These are phyloP conservation scores for Limnephilus marmoratus DNA, from an alignment of 2,888 invertebrate species.

Conservation along the genomic window DNA sequence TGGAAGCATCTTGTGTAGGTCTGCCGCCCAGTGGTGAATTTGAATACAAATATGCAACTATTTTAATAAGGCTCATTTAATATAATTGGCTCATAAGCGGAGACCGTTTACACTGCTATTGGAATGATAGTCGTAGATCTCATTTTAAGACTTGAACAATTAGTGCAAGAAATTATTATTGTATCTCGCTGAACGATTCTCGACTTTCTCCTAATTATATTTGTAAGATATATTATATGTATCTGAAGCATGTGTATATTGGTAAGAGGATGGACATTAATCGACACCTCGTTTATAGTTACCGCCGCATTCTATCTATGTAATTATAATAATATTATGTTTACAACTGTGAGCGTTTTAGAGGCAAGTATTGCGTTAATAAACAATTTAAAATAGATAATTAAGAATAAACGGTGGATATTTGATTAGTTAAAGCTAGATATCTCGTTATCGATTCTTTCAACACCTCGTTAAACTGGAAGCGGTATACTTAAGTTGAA, in stretches of 20 bases:
- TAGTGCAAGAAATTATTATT: constrained; percentile 24
- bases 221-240: not conserved
- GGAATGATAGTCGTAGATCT: not conserved
- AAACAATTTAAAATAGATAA: not conserved
- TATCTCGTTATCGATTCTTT: not conserved
- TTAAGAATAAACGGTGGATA: not conserved
- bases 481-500: not conserved
- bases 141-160: constrained; percentile 3
- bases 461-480: not conserved
- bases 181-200: constrained; percentile 2
- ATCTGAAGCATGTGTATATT: not conserved
- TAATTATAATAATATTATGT: not conserved
- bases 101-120: not conserved
- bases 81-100: not conserved
- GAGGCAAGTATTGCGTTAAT: not conserved
- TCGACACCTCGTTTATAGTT: constrained; percentile 29
- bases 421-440: not conserved
- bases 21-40: not conserved
- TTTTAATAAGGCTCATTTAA: not conserved
- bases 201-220: constrained; percentile 42
- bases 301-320: not conserved
- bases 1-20: not conserved
- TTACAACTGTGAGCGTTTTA: not conserved
- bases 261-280: not conserved
- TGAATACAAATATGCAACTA: not conserved